Evolutionary conservation across 2,888 invertebrate genomes (phyloP), one percentile per base, ranked within the genome.

Genomic region (Caenorhabditis macrosperma): DNA sequence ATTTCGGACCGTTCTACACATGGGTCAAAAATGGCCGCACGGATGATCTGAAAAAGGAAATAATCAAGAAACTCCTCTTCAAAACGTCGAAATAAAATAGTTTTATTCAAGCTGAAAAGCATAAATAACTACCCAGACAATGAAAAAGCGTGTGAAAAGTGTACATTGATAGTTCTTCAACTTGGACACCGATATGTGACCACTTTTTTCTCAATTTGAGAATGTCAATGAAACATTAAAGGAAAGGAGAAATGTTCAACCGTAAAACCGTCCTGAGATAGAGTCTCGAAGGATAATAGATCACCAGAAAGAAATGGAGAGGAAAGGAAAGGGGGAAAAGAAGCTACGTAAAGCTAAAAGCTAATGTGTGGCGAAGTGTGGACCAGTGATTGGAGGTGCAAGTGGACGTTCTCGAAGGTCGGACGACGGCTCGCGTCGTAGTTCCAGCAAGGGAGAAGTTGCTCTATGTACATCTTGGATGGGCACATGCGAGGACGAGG

Each of bases 391-490:
- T 88, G 88, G 9, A 88, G 68, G 15, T 81, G 71, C 35, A 87
- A 79, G 66, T 88, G 88, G 30, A 88, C 79, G n/a, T 81, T 78
- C 22, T 82, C 80, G 60, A 88, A 87, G 5, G 86, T 77, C 5
- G 87, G 86, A 28, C 89, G 82, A 7, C 69, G 55, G 9, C 30
- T 52, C n/a, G 80, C 60, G 9, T 83, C 82, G 26, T 71, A 50
- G 55, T 68, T 78, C 86, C 85, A 87, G 59, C 87, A 87, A 1
- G 83, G 78, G 0, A 85, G 55, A 5, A 87, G 54, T 44, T 86
- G 76, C 28, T 86, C 83, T 20, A 68, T 71, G 77, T 78, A 86
- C n/a, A 86, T 55, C 10, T 81, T 79, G 3, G 74, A 46, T 2
- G 86, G 84, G 38, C 86, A 86, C 50, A 84, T 64, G 35, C 63